A percentile compares a stretch with the other conserved stretches of the same genome.
Conservation (phyloP, 2,113 vertebrate genomes). For the Anser cygnoides region DNA sequence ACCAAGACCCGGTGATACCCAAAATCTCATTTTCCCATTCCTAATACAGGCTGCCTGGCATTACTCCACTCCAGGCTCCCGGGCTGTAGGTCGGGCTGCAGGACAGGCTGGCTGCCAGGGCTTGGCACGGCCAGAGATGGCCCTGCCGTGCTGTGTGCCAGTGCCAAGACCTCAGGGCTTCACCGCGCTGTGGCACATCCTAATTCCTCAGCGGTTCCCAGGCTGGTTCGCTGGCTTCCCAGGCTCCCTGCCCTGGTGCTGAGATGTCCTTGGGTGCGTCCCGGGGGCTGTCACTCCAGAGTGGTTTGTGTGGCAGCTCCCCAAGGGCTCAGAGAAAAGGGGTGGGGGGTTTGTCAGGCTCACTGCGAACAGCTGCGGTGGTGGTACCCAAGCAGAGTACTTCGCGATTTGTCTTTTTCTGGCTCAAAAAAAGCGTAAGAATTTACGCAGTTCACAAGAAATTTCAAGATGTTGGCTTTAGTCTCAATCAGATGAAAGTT, state of each 20-base stretch:
- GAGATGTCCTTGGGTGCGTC: not conserved
- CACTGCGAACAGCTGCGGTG: not conserved
- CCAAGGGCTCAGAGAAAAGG: not conserved
- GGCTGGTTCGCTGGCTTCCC: conserved; percentile 21
- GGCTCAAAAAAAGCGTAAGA: not conserved
- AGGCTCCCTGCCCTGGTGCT: conserved; percentile 11
- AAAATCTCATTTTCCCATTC: not conserved
- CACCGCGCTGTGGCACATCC: not conserved
- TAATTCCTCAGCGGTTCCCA: conserved; percentile 1
- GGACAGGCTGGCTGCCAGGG: not conserved
- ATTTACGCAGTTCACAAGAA: not conserved
- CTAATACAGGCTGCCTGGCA: not conserved
- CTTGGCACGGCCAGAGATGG: accelerated
- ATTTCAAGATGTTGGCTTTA: conserved; percentile 7
- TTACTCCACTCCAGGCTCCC: not conserved
- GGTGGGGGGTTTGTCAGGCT: not conserved
- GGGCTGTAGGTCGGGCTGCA: not conserved
- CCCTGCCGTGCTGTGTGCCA: not conserved
- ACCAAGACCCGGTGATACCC: not conserved
- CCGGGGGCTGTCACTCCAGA: not conserved
- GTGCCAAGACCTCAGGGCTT: conserved; percentile 10
- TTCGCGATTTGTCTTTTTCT: not conserved
- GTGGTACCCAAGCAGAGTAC: not conserved
- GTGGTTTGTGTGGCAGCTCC: not conserved
- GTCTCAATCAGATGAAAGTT: not conserved